Percentiles rank a stretch among this genome's conserved stretches.
phyloP scores from a whole-genome alignment of 2,113 vertebrate species.

The Mustela nigripes region DNA sequence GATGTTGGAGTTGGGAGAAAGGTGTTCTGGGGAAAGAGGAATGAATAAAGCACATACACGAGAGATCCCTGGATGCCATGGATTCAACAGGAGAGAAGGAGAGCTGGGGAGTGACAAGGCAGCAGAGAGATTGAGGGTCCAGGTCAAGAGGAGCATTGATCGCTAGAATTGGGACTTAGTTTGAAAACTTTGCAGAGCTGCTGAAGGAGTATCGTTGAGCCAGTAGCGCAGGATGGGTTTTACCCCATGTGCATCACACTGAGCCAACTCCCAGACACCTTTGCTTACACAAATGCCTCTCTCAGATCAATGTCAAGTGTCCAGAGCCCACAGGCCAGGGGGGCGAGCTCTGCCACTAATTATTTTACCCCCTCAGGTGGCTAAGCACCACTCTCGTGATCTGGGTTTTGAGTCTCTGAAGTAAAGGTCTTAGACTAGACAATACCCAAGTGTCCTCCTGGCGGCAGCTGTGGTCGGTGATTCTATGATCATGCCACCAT shows the following conservation, averaged over 20 bases:
- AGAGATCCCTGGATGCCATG: background rate
- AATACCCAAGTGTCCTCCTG: background rate
- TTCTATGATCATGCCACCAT: background rate
- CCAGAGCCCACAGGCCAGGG: background rate
- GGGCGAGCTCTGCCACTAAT: no score
- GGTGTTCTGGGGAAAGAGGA: background rate
- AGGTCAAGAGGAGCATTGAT: background rate
- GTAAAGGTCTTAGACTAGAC: background rate
- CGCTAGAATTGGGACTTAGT: background rate
- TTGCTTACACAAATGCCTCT: background rate
- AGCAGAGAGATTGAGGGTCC: background rate
- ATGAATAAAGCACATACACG: background rate
- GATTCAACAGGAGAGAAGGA: background rate
- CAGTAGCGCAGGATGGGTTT: fast-evolving
- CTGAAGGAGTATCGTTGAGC: background rate
- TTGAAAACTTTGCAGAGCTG: background rate
- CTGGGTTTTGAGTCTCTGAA: background rate
- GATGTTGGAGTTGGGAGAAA: background rate
- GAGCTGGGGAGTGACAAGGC: fast-evolving
- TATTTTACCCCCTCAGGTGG: background rate
- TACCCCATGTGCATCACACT: background rate
- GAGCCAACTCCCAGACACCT: background rate
- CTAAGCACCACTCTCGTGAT: fast-evolving
- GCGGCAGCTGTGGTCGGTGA: background rate
- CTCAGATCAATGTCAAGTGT: no score